Conservation (phyloP, 2,113 vertebrate genomes). For the Otocyon megalotis region DNA sequence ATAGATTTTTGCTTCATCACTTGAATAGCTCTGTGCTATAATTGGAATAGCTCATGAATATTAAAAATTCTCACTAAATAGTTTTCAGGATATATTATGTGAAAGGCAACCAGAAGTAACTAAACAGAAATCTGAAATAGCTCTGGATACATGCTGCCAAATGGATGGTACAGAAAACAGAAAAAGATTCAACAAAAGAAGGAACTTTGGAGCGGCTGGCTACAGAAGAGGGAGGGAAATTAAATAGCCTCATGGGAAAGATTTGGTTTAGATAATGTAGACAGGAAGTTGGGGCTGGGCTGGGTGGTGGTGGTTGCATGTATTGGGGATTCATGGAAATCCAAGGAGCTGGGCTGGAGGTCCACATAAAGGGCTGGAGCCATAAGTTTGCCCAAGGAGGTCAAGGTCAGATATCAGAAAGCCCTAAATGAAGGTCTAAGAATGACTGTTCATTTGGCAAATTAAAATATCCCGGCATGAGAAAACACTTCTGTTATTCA, state of each 20-base stretch:
- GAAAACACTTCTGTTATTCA: slow-evolving; percentile 9
- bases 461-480: background rate
- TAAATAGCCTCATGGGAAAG: background rate
- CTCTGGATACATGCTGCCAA: background rate
- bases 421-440: background rate
- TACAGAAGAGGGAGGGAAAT: background rate
- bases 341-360: background rate
- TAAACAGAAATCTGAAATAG: slow-evolving; percentile 47
- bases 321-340: background rate
- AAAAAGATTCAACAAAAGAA: background rate
- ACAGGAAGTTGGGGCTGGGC: background rate
- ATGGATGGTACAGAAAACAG: background rate
- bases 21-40: background rate
- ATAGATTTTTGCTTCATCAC: background rate
- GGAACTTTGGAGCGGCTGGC: background rate
- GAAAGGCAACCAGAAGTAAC: slow-evolving; percentile 25
- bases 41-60: slow-evolving; percentile 5
- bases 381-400: background rate
- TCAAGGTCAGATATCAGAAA: background rate
- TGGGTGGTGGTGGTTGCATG: background rate
- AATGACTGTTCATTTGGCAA: background rate
- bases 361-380: background rate
- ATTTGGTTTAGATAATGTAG: background rate
- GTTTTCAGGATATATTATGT: background rate
- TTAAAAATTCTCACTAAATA: slow-evolving; percentile 34